Percentiles rank a stretch among this genome's conserved stretches.
phyloP scores from a whole-genome alignment of 2,888 invertebrate genomes.

The Xanthia togata region DNA sequence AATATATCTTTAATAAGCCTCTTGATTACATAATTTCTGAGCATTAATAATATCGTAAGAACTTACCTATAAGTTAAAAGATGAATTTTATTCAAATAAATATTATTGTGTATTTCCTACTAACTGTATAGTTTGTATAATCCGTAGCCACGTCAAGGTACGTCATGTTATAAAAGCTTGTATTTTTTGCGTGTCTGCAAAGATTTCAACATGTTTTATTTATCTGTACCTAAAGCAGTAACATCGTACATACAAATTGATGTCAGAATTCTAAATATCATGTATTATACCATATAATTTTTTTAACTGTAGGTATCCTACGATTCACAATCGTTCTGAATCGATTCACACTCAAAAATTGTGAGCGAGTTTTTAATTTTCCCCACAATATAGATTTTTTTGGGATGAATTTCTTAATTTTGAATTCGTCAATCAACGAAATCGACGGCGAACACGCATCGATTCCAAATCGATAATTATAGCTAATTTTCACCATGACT shows the following conservation, averaged over 20 bases:
- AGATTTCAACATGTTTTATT: slow-evolving; percentile 6
- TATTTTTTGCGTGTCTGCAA: slow-evolving; percentile 8
- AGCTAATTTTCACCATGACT: background rate
- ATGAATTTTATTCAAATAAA: background rate
- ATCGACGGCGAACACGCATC: background rate
- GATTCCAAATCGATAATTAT: slow-evolving; percentile 3
- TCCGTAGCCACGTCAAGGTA: background rate
- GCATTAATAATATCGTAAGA: background rate
- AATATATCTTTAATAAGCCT: background rate
- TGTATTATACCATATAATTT: background rate
- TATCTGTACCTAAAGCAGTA: background rate
- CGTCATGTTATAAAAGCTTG: background rate
- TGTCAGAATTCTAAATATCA: background rate
- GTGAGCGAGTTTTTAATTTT: background rate
- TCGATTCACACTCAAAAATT: background rate
- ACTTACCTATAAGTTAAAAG: background rate
- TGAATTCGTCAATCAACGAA: background rate
- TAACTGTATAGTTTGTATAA: slow-evolving; percentile 10
- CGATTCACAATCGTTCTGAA: background rate
- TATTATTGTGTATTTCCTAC: background rate
- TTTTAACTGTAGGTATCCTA: background rate
- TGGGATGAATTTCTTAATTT: background rate
- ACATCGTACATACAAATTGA: background rate
- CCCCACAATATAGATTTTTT: background rate
- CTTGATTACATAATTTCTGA: background rate